Evolutionary conservation across 37 sponge, comb jelly and placozoan genomes (phyloP), one percentile per base, ranked within the genome.

Genomic region (Cladorhizidae sp.): DNA sequence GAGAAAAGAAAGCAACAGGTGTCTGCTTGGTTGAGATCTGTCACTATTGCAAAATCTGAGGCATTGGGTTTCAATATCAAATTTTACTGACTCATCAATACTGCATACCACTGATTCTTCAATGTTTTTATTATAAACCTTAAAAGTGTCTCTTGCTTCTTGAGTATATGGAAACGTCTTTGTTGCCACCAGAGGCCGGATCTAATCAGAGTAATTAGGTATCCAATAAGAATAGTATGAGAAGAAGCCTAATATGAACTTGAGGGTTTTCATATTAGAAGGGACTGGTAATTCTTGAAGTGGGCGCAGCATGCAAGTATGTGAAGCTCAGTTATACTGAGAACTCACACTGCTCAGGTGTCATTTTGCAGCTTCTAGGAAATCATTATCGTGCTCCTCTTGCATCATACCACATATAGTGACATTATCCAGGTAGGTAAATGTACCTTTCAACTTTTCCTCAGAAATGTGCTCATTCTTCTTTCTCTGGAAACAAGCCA

Each of bases 401-500:
- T 67, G 39, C 7, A 38, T 67, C 68, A 31, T 67, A 51, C 54
- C 9, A 9, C 49, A 73, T n/a, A 73, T 73, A 11, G 68, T 67
- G 7, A 67, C 68, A 32, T 67, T 31, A 32, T 67, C 68, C 3
- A 67, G 37, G 39, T 67, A 67, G 68, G 68, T 38, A 9, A 67
- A 67, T 11, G 68, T 67, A 35, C 37, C 68, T 67, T 25, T 32
- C n/a, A 36, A 31, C 31, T 67, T 67, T 31, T 32, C 2, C 68
- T 67, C 21, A 32, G n/a, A 32, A 67, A 31, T 67, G 31, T 17
- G 7, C 31, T 32, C 2, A 18, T 21, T 38, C n/a, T 32, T n/a
- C 32, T 7, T 67, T 31, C 68, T 29, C 38, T 67, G 68, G 31
- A 67, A 67, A 67, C 68, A 67, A 37, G 38, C 68, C n/a, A 67